Percentiles rank a stretch among this genome's conserved stretches.
phyloP scores from a whole-genome alignment of 2,888 invertebrate species.

The Sinhomidia bicolor region DNA sequence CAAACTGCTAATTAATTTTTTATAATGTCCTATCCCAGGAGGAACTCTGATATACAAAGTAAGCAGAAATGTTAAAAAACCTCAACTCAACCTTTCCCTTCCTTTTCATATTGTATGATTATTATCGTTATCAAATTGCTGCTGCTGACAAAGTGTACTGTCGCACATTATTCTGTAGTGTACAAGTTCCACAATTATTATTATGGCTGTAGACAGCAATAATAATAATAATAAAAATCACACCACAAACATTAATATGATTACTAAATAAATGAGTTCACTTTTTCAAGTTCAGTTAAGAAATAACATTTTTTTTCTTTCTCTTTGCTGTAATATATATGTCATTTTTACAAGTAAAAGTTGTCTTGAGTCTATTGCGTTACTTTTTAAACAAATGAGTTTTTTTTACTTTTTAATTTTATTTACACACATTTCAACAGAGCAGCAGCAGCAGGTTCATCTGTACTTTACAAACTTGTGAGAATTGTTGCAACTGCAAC shows the following conservation, averaged over 20 bases:
- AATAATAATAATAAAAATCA: no score
- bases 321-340: background rate
- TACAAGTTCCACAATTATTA: no score
- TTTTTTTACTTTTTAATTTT: conserved; percentile 1
- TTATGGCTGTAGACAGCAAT: no score
- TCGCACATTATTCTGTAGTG: background rate
- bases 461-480: background rate
- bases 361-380: background rate
- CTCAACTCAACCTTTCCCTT: no score
- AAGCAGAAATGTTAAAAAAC: no score
- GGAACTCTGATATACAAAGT: no score
- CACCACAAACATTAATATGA: no score
- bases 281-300: conserved; percentile 4
- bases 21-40: no score
- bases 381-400: conserved; percentile 46
- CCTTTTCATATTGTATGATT: no score
- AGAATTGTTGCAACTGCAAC: background rate
- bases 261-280: background rate
- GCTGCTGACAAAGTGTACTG: background rate
- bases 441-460: background rate
- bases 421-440: background rate
- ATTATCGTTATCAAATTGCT: no score
- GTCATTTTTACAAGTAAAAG: background rate
- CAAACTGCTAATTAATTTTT: no score
- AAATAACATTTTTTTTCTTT: background rate